Conservation (phyloP, 2,888 invertebrate species). For the Brachyopa scutellaris region DNA sequence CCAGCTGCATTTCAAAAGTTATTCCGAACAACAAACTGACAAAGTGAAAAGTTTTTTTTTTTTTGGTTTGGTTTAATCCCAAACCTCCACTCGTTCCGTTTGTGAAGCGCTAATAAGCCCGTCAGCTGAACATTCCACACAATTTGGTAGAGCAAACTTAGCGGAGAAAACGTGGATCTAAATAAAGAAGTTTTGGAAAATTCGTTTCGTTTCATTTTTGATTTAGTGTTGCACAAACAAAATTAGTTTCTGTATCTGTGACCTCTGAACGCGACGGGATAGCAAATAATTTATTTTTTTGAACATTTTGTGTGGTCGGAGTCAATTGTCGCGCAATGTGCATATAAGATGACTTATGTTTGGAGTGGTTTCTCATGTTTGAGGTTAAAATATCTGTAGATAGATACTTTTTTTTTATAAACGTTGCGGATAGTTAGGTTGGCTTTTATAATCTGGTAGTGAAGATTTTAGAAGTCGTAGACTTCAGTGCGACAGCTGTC, state of each 20-base stretch:
- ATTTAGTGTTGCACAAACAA: conserved; percentile 2
- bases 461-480: too few relatives aligned
- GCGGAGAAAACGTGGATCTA: too few relatives aligned
- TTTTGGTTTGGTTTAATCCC: too few relatives aligned
- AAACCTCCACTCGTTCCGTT: not conserved
- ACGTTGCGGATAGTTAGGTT: too few relatives aligned
- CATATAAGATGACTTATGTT: not conserved
- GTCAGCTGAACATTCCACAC: conserved; percentile 16
- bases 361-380: not conserved
- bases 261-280: too few relatives aligned
- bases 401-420: too few relatives aligned
- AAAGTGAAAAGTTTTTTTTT: conserved; percentile 38
- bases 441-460: too few relatives aligned
- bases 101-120: conserved; percentile 23
- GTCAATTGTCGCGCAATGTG: not conserved
- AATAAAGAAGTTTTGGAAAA: not conserved
- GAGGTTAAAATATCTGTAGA: too few relatives aligned
- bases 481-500: too few relatives aligned
- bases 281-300: conserved; percentile 11
- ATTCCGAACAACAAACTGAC: conserved; percentile 12
- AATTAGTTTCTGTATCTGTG: too few relatives aligned
- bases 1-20: conserved; percentile 32
- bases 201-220: not conserved
- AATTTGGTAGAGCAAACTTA: conserved; percentile 15
- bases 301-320: too few relatives aligned